phyloP scores from a whole-genome alignment of 2,888 invertebrate genomes.

The Chalcis sispes region DNA sequence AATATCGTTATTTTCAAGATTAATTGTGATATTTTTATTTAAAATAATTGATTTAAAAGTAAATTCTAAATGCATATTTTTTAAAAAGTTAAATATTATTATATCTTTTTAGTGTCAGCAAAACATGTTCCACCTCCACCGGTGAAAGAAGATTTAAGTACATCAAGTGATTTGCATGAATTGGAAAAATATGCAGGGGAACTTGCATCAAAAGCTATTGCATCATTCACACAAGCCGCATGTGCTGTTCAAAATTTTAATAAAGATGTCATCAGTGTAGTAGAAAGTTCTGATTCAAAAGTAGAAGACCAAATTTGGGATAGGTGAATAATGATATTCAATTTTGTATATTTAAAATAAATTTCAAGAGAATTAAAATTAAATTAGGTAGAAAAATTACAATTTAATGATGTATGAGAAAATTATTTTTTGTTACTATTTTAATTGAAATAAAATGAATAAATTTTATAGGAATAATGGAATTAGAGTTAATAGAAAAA shows the following conservation, averaged over 20 bases:
- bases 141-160: conserved; percentile 54
- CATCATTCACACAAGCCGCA: conserved; percentile 82
- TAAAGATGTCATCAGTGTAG: conserved; percentile 66
- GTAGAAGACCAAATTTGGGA: conserved; percentile 66
- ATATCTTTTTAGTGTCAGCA: conserved; percentile 64
- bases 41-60: conserved; percentile 9
- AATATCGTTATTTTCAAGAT: background rate
- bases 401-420: background rate
- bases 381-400: conserved; percentile 4
- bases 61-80: no score
- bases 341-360: no score
- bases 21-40: background rate
- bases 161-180: conserved; percentile 76
- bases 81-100: conserved; percentile 12
- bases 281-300: conserved; percentile 64
- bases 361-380: no score
- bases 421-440: conserved; percentile 1
- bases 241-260: conserved; percentile 79
- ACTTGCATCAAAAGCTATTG: conserved; percentile 81
- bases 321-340: conserved; percentile 65
- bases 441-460: background rate
- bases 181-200: conserved; percentile 79
- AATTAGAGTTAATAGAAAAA: background rate
- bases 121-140: conserved; percentile 66
- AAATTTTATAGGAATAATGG: background rate